Conservation (phyloP, 2,113 vertebrate genomes). For the Scolopax mira region DNA sequence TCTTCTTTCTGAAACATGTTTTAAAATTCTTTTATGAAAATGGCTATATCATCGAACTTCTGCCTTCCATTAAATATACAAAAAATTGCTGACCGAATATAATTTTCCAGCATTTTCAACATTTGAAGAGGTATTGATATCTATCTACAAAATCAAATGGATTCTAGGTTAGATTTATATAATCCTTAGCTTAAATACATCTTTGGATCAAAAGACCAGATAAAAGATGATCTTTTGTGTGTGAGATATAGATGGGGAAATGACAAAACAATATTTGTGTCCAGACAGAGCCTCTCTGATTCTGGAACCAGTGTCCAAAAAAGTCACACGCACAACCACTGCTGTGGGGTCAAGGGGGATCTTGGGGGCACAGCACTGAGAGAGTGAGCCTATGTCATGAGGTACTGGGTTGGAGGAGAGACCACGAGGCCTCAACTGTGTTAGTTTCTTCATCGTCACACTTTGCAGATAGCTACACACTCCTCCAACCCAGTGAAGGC, state of each 20-base stretch:
- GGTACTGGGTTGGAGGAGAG: not conserved
- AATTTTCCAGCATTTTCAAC: not conserved
- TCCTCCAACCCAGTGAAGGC: not conserved
- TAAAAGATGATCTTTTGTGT: not conserved
- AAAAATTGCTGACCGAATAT: not conserved
- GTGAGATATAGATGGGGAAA: not conserved
- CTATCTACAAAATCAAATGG: not conserved
- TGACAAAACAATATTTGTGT: not conserved
- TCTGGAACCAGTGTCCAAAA: not conserved
- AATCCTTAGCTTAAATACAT: not conserved
- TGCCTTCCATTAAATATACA: not conserved
- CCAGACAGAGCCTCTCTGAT: not conserved
- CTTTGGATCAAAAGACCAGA: not conserved
- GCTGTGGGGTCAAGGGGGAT: not conserved
- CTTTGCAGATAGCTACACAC: not conserved
- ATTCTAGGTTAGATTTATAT: not conserved
- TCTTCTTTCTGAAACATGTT: not conserved
- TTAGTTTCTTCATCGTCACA: not conserved
- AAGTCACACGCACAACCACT: not conserved
- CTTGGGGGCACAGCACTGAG: fast-evolving
- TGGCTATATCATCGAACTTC: not conserved
- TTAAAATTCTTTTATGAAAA: not conserved
- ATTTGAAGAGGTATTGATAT: not conserved
- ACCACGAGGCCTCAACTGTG: not conserved
- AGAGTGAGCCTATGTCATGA: fast-evolving